phyloP scores from a whole-genome alignment of 1,140 invertebrate genomes.

The Plodia interpunctella region DNA sequence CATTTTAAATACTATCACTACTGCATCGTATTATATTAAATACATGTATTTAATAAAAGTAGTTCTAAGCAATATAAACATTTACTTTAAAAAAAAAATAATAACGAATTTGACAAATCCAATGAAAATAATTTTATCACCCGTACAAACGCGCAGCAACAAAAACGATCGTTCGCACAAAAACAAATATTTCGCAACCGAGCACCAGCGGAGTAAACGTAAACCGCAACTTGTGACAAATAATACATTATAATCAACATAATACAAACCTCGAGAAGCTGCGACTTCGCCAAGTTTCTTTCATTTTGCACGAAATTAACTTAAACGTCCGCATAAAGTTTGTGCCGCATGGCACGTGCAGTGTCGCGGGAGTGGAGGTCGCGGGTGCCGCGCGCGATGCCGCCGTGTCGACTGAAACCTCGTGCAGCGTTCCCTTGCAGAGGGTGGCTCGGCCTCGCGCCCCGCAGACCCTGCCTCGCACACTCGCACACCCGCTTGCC shows the following conservation, averaged over 20 bases:
- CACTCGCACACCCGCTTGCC: slow-evolving; percentile 9
- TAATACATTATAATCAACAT: background rate
- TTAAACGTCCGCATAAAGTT: slow-evolving; percentile 42
- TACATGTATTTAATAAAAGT: no score
- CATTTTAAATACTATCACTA: no score
- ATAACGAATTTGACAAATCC: background rate
- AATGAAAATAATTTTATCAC: background rate
- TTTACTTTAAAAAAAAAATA: no score
- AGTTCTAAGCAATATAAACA: no score
- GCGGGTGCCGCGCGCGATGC: slow-evolving; percentile 19
- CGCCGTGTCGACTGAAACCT: slow-evolving; percentile 16
- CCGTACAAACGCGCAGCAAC: slow-evolving; percentile 11
- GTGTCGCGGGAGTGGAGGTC: slow-evolving; percentile 11
- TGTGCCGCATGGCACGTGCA: slow-evolving; percentile 37
- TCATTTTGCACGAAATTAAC: slow-evolving; percentile 40
- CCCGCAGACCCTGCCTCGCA: slow-evolving; percentile 8
- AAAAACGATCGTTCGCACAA: slow-evolving; percentile 13
- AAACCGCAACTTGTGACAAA: slow-evolving; percentile 12
- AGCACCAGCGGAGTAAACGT: slow-evolving; percentile 3
- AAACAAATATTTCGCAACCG: slow-evolving; percentile 18
- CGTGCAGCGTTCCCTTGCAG: slow-evolving; percentile 9
- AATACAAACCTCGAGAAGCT: slow-evolving; percentile 15
- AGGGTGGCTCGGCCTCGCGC: slow-evolving; percentile 6
- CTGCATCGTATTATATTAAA: no score
- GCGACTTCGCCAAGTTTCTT: slow-evolving; percentile 18